Base-by-base conservation (phyloP, 2,888 invertebrate genomes). In the Nowickia ferox region DNA sequence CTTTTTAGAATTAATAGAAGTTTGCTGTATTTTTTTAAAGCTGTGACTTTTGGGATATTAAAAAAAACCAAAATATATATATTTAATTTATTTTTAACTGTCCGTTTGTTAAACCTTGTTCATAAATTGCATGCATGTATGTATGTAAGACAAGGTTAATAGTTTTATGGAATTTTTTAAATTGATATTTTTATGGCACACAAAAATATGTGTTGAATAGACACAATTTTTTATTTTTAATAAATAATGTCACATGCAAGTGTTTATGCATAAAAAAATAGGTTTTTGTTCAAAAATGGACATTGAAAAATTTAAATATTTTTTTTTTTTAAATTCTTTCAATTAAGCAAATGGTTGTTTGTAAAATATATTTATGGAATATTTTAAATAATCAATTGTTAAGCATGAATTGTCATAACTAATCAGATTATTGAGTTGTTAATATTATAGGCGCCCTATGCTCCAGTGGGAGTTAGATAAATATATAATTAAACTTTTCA, bases 121-220 rank as follows among this genome's bases (percentile, higher is more conserved):
- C 38, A 9, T 38, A 61, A 17, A 11, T 8, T 40, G 11, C 40
- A 8, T 9, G 38, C 42, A 61, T 3, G 38, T 17, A 61, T 40
- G n/a, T 6, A 51, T 19, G 17, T 48, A 66, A 42, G 42, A 66
- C 51, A 40, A 51, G 74, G 74, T 81, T 74, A 81, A 74, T 68
- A 68, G 74, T 74, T 68, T 81, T 40, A 74, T 65, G 55, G 59
- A n/a, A 59, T 72, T 48, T 66, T n/a, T 61, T 81, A 57, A 66
- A 74, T 65, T 80, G 72, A 66, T 59, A 74, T 72, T 72, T 80
- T 66, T 42, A 1, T 40, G 0, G 15, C 9, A 55, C 38, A 57
- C 22, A 57, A 72, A 71, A 71, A 63, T 51, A 63, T 66, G 22
- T 59, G 57, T 72, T 74, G 65, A 65, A n/a, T 65, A 15, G 59